These are phyloP conservation scores for Nemoura dubitans DNA, from an alignment of 2,888 invertebrate genomes.

Conservation along the genomic window DNA sequence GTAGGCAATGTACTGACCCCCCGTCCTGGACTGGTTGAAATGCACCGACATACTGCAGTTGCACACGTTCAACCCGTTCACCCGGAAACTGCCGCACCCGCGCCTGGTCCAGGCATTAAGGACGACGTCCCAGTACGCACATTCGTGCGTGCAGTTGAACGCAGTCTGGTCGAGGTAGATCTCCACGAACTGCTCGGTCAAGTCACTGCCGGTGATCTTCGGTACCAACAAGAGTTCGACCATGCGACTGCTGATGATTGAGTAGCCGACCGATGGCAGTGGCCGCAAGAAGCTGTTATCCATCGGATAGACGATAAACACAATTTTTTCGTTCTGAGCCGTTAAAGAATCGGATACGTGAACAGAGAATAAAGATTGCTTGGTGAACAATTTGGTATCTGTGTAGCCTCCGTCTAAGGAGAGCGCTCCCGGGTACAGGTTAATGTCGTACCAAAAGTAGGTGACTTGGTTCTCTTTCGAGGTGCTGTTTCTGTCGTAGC, in stretches of 20 bases:
- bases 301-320: neutral
- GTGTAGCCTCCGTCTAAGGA: too few species aligned
- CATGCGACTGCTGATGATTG: neutral
- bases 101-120: too few species aligned
- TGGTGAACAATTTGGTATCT: too few species aligned
- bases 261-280: neutral
- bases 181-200: neutral
- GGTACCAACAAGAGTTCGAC: neutral
- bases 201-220: neutral
- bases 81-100: too few species aligned
- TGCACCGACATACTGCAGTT: too few species aligned
- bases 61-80: too few species aligned
- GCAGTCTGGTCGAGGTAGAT: neutral
- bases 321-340: neutral
- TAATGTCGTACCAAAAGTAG: too few species aligned
- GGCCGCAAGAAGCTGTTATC: neutral
- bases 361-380: neutral
- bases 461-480: too few species aligned
- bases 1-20: neutral
- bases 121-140: too few species aligned
- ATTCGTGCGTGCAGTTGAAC: neutral
- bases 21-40: too few species aligned
- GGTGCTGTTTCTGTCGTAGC: too few species aligned
- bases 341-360: neutral
- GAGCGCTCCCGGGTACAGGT: neutral